These are phyloP conservation scores for Threskiornis aethiopicus DNA, from an alignment of 2,797 vertebrate species.

Conservation along the genomic window DNA sequence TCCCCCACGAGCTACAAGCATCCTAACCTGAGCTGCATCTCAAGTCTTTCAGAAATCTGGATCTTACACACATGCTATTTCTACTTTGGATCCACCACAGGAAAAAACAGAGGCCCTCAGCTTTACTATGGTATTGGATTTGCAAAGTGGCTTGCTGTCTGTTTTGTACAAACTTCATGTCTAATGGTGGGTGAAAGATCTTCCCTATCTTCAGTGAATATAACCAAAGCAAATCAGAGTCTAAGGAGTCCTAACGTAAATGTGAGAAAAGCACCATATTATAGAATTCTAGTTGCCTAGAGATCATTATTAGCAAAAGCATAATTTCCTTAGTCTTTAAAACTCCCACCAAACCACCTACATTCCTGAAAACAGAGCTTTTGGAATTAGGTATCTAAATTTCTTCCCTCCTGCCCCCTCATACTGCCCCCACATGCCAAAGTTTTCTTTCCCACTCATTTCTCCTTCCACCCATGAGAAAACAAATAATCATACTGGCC, in stretches of 20 bases:
- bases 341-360: constrained; percentile 58
- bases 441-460: not conserved
- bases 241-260: not conserved
- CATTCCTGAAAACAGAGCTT: not conserved
- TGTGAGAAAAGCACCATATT: not conserved
- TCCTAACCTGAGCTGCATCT: not conserved
- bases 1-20: not conserved
- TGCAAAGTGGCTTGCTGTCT: not conserved
- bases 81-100: not conserved
- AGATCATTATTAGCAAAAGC: constrained; percentile 34
- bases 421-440: not conserved
- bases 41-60: not conserved
- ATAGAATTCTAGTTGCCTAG: constrained; percentile 39
- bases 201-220: not conserved
- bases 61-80: fast-evolving
- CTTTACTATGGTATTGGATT: not conserved
- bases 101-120: not conserved
- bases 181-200: not conserved
- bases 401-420: not conserved
- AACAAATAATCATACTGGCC: not conserved
- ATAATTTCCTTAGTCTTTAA: not conserved
- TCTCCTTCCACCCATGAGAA: not conserved
- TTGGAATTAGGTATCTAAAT: not conserved
- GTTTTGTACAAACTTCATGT: not conserved
- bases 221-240: not conserved